Evolutionary conservation across 2,888 invertebrate genomes (phyloP).

Genomic region (Tuta absoluta): DNA sequence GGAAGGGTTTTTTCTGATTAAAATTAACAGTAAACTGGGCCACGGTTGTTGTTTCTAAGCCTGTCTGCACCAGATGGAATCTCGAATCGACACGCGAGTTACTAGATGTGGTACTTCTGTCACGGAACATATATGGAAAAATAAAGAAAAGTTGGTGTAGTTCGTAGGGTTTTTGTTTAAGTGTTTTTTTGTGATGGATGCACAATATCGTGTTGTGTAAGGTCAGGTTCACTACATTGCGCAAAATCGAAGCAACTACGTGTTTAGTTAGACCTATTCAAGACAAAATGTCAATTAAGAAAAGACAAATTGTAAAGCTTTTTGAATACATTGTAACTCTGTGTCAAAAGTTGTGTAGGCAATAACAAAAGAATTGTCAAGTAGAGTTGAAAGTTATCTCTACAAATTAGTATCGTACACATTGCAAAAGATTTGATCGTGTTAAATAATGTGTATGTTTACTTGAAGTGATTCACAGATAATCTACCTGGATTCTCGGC

Average conservation of each 20-base stretch:
- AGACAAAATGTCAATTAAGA: too few species aligned
- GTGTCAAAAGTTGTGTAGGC: background rate
- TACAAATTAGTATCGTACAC: background rate
- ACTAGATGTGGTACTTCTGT: conserved; percentile 39
- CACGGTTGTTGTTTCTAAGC: conserved; percentile 33
- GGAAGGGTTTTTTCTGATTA: conserved; percentile 26
- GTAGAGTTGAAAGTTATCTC: background rate
- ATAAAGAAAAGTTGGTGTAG: background rate
- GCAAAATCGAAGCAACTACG: background rate
- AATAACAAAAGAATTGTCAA: background rate
- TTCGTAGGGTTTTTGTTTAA: background rate
- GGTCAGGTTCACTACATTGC: conserved; percentile 5
- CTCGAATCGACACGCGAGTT: conserved; percentile 49
- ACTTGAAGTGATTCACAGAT: conserved; percentile 29
- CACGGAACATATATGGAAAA: conserved; percentile 37
- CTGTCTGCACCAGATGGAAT: conserved; percentile 45
- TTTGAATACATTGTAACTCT: background rate
- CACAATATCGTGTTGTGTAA: conserved; percentile 12
- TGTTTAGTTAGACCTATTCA: background rate
- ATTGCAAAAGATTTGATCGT: background rate
- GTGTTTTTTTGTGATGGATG: conserved; percentile 3
- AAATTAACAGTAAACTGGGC: conserved; percentile 32
- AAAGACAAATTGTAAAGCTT: background rate
- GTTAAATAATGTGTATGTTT: background rate
- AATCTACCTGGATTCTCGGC: background rate